phyloP scores from a whole-genome alignment of 2,888 invertebrate genomes.

The Eupithecia subfuscata region DNA sequence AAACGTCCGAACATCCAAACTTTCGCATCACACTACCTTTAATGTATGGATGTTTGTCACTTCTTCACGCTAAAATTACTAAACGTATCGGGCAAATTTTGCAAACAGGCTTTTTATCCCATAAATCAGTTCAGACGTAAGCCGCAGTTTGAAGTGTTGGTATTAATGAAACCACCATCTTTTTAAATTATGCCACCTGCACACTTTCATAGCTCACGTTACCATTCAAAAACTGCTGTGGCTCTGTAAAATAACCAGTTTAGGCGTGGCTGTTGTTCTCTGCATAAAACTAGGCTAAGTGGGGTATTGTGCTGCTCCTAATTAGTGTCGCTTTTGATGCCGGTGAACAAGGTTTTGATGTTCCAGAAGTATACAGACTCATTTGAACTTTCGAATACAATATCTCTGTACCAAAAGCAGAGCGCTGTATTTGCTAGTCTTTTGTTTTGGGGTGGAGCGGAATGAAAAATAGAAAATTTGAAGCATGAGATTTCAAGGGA shows the following conservation, averaged over 20 bases:
- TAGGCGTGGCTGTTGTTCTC: not conserved
- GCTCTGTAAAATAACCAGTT: not conserved
- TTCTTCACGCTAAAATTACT: too few relatives aligned
- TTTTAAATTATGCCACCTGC: not conserved
- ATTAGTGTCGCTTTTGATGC: not conserved
- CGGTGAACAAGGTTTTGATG: not conserved
- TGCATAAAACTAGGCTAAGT: constrained; percentile 3
- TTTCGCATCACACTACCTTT: too few relatives aligned
- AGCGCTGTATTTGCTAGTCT: not conserved
- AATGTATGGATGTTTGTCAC: too few relatives aligned
- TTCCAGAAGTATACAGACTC: constrained; percentile 3
- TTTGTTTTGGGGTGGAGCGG: not conserved
- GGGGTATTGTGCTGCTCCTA: constrained; percentile 1
- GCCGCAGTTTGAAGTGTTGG: too few relatives aligned
- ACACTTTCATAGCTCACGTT: not conserved
- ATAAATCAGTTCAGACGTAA: too few relatives aligned
- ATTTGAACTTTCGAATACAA: not conserved
- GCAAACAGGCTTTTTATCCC: too few relatives aligned
- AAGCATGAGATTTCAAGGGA: not conserved
- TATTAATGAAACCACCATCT: too few relatives aligned
- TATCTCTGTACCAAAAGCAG: not conserved
- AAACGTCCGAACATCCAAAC: too few relatives aligned
- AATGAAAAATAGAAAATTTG: not conserved
- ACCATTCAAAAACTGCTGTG: not conserved
- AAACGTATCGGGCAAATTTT: too few relatives aligned